A percentile compares a stretch with the other conserved stretches of the same genome.
Evolutionary conservation across 2,113 vertebrate genomes (phyloP).

Genomic region (Menidia beryllina): DNA sequence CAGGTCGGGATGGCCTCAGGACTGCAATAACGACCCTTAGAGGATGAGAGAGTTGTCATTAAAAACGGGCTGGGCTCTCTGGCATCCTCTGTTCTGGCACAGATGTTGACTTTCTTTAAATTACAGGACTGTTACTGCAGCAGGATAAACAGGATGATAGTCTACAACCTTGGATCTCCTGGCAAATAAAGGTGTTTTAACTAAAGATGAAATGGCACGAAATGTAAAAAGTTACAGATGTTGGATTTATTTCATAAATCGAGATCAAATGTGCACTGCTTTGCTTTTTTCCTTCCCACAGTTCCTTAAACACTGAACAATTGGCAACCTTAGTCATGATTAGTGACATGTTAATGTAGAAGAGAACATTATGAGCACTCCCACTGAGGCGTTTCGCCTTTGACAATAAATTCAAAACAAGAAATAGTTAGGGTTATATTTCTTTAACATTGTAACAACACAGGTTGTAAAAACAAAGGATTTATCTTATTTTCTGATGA

Average conservation of each 20-base stretch:
- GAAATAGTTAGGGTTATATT: no score
- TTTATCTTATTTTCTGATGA: background rate
- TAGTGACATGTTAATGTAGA: no score
- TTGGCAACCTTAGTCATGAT: no score
- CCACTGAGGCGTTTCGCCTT: no score
- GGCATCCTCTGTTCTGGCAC: conserved; percentile 10
- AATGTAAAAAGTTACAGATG: background rate
- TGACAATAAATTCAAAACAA: no score
- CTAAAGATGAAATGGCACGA: background rate
- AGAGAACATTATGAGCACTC: no score
- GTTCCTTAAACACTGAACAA: no score
- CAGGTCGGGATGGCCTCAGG: conserved; percentile 22
- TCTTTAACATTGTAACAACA: no score
- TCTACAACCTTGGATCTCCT: background rate
- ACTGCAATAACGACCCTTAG: conserved; percentile 31
- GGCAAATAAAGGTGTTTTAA: background rate
- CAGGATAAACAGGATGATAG: background rate
- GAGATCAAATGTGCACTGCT: no score
- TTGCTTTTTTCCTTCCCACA: no score
- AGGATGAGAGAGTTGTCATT: conserved; percentile 38
- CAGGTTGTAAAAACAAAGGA: no score
- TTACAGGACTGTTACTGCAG: background rate
- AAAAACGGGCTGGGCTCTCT: conserved; percentile 4
- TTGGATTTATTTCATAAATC: background rate
- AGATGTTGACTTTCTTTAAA: conserved; percentile 11